Conservation (phyloP, 2,888 invertebrate species). For the Apocheima hispidaria region DNA sequence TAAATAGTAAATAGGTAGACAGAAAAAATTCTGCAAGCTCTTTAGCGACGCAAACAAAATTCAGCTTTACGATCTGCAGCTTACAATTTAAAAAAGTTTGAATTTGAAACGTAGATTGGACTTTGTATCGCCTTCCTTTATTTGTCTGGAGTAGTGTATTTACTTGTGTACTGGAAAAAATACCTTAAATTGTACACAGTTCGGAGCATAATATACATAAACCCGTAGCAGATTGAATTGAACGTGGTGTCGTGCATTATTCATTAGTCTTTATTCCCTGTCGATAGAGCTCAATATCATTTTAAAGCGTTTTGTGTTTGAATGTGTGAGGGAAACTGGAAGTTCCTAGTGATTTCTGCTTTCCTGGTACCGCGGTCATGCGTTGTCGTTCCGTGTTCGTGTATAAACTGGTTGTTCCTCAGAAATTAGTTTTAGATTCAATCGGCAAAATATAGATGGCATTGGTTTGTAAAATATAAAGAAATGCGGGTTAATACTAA, state of each 20-base stretch:
- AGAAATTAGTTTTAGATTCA: neutral
- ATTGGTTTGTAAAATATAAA: too few species aligned
- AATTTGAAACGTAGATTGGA: conserved; percentile 16
- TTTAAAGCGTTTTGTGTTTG: neutral
- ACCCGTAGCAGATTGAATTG: neutral
- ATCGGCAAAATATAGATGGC: conserved; percentile 10
- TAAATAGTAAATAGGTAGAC: neutral
- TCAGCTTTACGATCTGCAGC: neutral
- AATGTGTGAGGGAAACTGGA: neutral
- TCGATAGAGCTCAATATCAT: conserved; percentile 1
- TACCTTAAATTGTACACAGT: neutral
- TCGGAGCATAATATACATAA: neutral
- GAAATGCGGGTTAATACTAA: too few species aligned
- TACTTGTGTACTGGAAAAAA: neutral
- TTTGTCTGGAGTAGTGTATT: conserved; percentile 13
- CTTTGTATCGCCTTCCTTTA: conserved; percentile 34
- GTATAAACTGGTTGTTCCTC: conserved; percentile 32
- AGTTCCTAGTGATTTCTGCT: conserved; percentile 1
- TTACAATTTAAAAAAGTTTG: conserved; percentile 9
- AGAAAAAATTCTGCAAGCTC: neutral
- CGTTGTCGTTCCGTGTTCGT: conserved; percentile 63
- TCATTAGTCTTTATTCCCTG: conserved; percentile 11
- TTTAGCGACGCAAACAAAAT: conserved; percentile 7
- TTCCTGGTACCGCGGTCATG: conserved; percentile 50
- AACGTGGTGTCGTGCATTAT: conserved; percentile 3